Evolutionary conservation across 2,797 vertebrate genomes (phyloP), one percentile per base, ranked within the genome.

Genomic region (Spondyliosoma cantharus): DNA sequence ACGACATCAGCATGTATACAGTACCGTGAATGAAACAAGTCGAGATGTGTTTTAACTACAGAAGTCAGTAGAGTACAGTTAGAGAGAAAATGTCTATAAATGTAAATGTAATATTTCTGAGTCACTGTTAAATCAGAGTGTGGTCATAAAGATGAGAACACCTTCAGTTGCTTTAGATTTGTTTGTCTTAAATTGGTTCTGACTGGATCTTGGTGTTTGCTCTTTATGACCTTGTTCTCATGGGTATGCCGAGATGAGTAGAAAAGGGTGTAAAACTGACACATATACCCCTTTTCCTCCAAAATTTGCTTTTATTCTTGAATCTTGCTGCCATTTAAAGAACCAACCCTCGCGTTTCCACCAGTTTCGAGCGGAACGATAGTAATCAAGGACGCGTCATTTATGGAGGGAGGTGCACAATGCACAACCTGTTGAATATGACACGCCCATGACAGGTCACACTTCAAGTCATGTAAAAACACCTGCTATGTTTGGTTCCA

Each of bases 1-100:
- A 80, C 2, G 4, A 2, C 42, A 43, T 22, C 20, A 64, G 19
- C n/a, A 1, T 13, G 1, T 3, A 15, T 71, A 53, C 60, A 49
- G n/a, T 61, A 13, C 29, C 52, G 63, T 2, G 2, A 22, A 42
- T 32, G 15, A 54, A 45, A 48, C 24, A 45, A 71, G 3, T 69
- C 14, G 59, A 56, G 17, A 22, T 43, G 27, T 8, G 32, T 63
- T 48, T 22, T 73, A 56, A 71, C 45, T 45, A 45, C 58, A 74
- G 50, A 19, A 3, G 11, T n/a, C 29, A 17, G 24, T 15, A 32
- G 25, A 32, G 37, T 59, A 20, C 25, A 20, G 37, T 11, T 27
- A 16, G 19, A 2, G 4, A 29, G 5, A 49, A 19, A 27, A 29
- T 27, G 3, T 49, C 24, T 13, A 5, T 37, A 20, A 61, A 24